Conservation (phyloP, 2,888 invertebrate genomes). For the Phragmatobia fuliginosa region DNA sequence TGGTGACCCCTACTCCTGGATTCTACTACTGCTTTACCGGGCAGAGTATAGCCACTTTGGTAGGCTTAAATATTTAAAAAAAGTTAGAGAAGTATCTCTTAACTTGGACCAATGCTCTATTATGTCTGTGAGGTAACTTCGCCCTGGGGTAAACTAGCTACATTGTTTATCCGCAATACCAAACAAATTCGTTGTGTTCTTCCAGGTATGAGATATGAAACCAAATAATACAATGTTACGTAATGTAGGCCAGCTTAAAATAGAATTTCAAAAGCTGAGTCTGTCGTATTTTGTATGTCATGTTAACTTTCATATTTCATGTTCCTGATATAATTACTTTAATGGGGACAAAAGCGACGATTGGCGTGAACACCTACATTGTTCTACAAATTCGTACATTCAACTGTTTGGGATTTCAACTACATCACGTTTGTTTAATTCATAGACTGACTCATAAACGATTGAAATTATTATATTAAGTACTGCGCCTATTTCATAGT, state of each 20-base stretch:
- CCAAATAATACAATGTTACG: not conserved
- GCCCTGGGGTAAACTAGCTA: conserved; percentile 25
- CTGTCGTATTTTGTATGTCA: not conserved
- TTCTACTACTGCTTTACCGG: no score
- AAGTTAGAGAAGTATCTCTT: no score
- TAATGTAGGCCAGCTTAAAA: not conserved
- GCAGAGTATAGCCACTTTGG: no score
- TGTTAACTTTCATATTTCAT: not conserved
- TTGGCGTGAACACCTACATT: not conserved
- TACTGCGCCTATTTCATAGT: no score
- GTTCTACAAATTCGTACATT: not conserved
- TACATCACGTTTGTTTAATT: not conserved
- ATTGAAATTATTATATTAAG: no score
- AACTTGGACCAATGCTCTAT: not conserved
- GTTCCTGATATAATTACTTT: not conserved
- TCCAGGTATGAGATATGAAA: conserved; percentile 6
- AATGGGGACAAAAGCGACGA: not conserved
- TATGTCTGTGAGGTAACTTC: conserved; percentile 15
- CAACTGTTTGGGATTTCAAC: not conserved
- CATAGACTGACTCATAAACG: not conserved
- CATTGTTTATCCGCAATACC: conserved; percentile 33
- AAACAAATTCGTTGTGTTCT: conserved; percentile 25
- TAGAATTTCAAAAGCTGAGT: not conserved
- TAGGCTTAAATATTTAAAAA: no score
- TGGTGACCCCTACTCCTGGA: no score